These are phyloP conservation scores for Erpetoichthys calabaricus DNA, from an alignment of 2,797 vertebrate genomes.

Conservation along the genomic window DNA sequence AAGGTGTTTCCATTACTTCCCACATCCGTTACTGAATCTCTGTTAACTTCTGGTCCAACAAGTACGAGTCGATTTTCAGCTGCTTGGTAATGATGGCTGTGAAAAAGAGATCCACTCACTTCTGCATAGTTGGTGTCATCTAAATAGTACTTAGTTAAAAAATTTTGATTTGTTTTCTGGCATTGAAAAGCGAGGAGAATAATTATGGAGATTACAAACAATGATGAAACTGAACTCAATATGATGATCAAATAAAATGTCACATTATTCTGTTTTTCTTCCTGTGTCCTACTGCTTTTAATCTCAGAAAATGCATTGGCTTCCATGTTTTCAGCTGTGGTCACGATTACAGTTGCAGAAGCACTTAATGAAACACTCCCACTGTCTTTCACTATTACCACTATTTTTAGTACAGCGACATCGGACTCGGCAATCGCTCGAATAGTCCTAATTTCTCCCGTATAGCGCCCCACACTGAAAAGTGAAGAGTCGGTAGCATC, in stretches of 20 bases:
- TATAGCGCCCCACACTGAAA: conserved; percentile 24
- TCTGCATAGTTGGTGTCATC: conserved; percentile 14
- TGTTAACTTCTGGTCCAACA: conserved; percentile 31
- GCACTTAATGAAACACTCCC: conserved; percentile 23
- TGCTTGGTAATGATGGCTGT: conserved; percentile 30
- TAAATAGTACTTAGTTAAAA: no score
- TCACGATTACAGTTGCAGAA: conserved; percentile 17
- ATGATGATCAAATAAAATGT: conserved; percentile 30
- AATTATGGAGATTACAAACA: conserved; percentile 20
- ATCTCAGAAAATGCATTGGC: not conserved
- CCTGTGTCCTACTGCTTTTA: not conserved
- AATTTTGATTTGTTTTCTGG: no score
- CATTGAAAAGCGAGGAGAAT: conserved; percentile 9
- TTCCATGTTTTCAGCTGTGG: conserved; percentile 9
- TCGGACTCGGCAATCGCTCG: conserved; percentile 25
- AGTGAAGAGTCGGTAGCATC: conserved; percentile 16
- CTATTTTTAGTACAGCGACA: conserved; percentile 19
- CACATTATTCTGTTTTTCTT: conserved; percentile 2
- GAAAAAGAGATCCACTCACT: conserved; percentile 21
- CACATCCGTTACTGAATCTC: conserved; percentile 24
- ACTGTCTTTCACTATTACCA: conserved; percentile 27
- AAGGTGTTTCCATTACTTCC: conserved; percentile 21
- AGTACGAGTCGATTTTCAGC: conserved; percentile 29
- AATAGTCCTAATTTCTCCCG: conserved; percentile 29
- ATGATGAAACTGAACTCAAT: conserved; percentile 29